These are phyloP conservation scores for Temnothorax rugatulus DNA, from an alignment of 2,888 invertebrate species.

Conservation along the genomic window DNA sequence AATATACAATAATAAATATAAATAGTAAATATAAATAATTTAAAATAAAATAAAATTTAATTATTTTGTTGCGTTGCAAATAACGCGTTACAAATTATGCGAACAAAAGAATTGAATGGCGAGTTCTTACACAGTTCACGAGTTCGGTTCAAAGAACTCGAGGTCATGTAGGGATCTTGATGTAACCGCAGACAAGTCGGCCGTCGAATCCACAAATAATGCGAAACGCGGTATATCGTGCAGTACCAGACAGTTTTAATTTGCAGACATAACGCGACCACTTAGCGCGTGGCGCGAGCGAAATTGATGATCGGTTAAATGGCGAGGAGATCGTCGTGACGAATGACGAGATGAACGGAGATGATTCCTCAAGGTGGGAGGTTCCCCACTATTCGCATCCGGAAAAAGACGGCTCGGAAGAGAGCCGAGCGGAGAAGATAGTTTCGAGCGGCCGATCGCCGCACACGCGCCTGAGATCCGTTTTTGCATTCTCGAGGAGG, in stretches of 20 bases:
- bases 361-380: conserved; percentile 59
- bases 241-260: background rate
- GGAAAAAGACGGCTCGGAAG: conserved; percentile 38
- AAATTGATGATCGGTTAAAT: conserved; percentile 30
- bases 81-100: background rate
- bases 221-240: background rate
- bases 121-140: background rate
- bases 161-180: background rate
- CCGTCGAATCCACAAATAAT: background rate
- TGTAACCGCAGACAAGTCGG: background rate
- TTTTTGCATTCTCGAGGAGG: conserved; percentile 10
- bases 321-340: background rate
- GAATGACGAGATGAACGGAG: conserved; percentile 26
- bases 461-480: background rate
- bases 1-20: too few relatives aligned
- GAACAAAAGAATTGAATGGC: background rate
- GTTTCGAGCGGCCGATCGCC: conserved; percentile 60
- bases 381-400: conserved; percentile 55
- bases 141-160: background rate
- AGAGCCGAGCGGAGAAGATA: conserved; percentile 46
- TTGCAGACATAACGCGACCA: conserved; percentile 11
- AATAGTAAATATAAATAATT: background rate
- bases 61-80: background rate
- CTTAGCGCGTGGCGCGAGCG: background rate
- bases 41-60: background rate